A percentile compares a stretch with the other conserved stretches of the same genome.
phyloP scores from a whole-genome alignment of 2,113 vertebrate species.

The Semnornis frantzii region DNA sequence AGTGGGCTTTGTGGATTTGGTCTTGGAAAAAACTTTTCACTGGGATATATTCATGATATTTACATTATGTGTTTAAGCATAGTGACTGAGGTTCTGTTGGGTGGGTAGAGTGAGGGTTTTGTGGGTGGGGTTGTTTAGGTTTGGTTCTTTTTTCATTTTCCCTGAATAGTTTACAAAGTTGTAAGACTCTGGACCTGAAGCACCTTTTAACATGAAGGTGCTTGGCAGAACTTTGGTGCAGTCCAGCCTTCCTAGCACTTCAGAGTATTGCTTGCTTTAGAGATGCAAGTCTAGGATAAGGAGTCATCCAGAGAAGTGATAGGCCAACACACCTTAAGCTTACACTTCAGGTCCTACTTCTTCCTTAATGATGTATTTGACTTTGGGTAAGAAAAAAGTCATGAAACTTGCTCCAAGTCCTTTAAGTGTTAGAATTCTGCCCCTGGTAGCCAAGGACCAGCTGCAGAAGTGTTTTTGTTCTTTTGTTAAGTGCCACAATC shows the following conservation, averaged over 20 bases:
- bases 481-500: not conserved
- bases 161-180: not conserved
- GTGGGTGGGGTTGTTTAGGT: too few species aligned
- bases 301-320: not conserved
- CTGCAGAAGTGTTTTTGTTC: not conserved
- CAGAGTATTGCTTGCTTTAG: not conserved
- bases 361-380: not conserved
- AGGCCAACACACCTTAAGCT: not conserved
- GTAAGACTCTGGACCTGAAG: not conserved
- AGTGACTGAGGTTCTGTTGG: not conserved
- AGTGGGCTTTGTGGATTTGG: not conserved
- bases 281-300: not conserved
- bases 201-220: not conserved
- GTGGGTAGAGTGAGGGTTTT: not conserved
- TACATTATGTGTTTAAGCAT: not conserved
- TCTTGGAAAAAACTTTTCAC: not conserved
- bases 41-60: not conserved
- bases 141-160: not conserved
- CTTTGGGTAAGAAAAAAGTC: not conserved
- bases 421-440: not conserved
- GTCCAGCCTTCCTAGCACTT: not conserved
- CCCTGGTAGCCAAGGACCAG: not conserved
- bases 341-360: not conserved
- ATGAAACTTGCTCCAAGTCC: not conserved
- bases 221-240: accelerated